Percentiles rank a stretch among this genome's conserved stretches.
Evolutionary conservation across 1,140 invertebrate species (phyloP).

Genomic region (Drosophila ercepeae): DNA sequence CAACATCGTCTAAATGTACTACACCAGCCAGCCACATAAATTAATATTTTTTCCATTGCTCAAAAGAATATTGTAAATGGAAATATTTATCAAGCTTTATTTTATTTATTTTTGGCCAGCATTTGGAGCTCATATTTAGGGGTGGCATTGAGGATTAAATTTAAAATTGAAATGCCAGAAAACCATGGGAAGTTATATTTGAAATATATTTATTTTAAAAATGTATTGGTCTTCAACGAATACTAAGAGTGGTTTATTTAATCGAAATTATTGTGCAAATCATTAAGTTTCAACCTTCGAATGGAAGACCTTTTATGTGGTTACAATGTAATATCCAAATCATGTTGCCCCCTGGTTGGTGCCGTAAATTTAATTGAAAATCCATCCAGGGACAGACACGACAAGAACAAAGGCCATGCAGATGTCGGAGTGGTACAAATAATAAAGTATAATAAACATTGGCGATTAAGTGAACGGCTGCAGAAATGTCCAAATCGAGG

Average conservation of each 20-base stretch:
- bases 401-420: slow-evolving; percentile 75
- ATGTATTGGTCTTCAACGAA: too few species aligned
- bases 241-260: too few species aligned
- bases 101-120: slow-evolving; percentile 7
- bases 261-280: too few species aligned
- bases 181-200: slow-evolving; percentile 12
- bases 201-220: not conserved
- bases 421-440: slow-evolving; percentile 65
- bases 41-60: slow-evolving; percentile 54
- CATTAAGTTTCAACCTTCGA: not conserved
- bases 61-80: slow-evolving; percentile 30
- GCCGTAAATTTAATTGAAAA: slow-evolving; percentile 42
- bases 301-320: not conserved
- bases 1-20: slow-evolving; percentile 46
- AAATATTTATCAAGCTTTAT: slow-evolving; percentile 31
- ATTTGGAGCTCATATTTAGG: not conserved
- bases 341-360: slow-evolving; percentile 22
- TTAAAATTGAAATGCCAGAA: too few species aligned
- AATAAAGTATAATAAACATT: slow-evolving; percentile 77
- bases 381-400: slow-evolving; percentile 28
- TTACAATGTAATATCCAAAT: slow-evolving; percentile 7
- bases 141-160: slow-evolving; percentile 8
- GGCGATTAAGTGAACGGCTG: slow-evolving; percentile 64
- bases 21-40: slow-evolving; percentile 53
- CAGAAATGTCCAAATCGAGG: slow-evolving; percentile 52